Evolutionary conservation across 2,113 vertebrate genomes (phyloP).

Genomic region (Tringa solitaria): DNA sequence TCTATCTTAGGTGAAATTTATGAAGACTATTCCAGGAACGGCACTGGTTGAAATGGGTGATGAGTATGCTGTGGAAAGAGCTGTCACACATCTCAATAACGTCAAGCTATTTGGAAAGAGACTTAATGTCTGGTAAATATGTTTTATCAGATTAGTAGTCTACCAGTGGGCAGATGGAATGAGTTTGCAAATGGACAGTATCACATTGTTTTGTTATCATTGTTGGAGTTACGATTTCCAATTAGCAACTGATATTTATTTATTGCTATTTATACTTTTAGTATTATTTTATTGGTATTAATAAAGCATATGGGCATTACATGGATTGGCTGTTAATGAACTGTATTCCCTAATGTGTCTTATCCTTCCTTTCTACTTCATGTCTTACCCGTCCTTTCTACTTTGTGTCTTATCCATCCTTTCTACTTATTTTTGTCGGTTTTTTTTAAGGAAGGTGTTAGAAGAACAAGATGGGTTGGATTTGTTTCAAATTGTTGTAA

Average conservation of each 20-base stretch:
- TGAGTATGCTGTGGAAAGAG: slow-evolving; percentile 95
- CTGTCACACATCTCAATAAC: slow-evolving; percentile 95
- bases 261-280: background rate
- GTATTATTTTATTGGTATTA: background rate
- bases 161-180: background rate
- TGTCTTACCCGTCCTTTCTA: background rate
- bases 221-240: background rate
- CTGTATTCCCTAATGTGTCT: background rate
- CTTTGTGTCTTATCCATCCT: background rate
- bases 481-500: background rate
- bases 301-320: background rate
- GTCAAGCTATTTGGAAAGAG: slow-evolving; percentile 96
- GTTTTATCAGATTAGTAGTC: background rate
- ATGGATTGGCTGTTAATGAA: background rate
- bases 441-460: background rate
- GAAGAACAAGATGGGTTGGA: too few relatives aligned
- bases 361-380: background rate
- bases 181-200: background rate
- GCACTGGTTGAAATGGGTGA: slow-evolving; percentile 97
- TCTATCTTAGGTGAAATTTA: slow-evolving; percentile 88
- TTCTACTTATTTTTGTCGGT: background rate
- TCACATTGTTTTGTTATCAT: background rate
- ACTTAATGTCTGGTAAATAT: slow-evolving; percentile 92
- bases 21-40: slow-evolving; percentile 97
- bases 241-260: background rate